These are phyloP conservation scores for Mystacornis crossleyi DNA, from an alignment of 2,113 vertebrate species.

Conservation along the genomic window DNA sequence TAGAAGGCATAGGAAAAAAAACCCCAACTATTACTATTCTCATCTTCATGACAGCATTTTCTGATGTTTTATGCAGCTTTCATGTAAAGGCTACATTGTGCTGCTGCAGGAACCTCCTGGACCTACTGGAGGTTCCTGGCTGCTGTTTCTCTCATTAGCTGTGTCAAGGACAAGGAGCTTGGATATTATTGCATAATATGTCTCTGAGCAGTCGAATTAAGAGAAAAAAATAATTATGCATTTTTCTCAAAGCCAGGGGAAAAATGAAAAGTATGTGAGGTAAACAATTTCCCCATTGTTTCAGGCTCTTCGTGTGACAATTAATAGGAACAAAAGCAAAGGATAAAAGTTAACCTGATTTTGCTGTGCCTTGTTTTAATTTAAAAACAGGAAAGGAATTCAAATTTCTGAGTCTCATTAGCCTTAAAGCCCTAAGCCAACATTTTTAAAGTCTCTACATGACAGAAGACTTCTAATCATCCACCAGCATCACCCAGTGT, in stretches of 20 bases:
- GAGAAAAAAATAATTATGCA: neutral
- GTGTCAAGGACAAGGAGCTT: neutral
- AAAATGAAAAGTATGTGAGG: neutral
- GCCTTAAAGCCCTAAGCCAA: neutral
- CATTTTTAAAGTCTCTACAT: neutral
- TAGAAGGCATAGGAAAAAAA: neutral
- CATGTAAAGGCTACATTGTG: neutral
- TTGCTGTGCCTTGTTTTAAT: neutral
- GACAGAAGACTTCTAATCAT: neutral
- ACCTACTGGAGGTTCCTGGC: neutral
- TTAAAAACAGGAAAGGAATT: neutral
- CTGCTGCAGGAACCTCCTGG: neutral
- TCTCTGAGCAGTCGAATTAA: neutral
- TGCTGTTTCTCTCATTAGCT: conserved; percentile 15
- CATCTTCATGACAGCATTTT: neutral
- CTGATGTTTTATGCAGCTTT: neutral
- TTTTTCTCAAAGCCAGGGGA: neutral
- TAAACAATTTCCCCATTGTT: conserved; percentile 5
- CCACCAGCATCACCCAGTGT: neutral
- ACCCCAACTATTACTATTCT: neutral
- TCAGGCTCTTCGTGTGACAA: neutral
- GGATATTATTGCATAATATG: neutral
- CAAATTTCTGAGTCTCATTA: neutral
- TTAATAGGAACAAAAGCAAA: neutral
- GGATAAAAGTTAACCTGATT: neutral